phyloP scores from a whole-genome alignment of 2,888 invertebrate species.

The Aleiodes leptofemur region DNA sequence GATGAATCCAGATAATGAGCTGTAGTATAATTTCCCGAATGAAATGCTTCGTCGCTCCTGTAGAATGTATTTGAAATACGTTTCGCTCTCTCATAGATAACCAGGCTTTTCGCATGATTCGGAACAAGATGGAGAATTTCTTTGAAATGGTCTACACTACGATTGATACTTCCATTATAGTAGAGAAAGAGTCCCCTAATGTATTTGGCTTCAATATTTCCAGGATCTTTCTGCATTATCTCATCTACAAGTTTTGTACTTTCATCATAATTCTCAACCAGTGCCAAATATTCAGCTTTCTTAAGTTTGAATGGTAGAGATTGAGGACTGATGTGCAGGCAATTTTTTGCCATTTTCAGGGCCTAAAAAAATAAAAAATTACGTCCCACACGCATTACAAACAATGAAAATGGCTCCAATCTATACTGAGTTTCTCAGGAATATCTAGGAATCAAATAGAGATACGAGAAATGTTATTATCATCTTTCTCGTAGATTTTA shows the following conservation, averaged over 20 bases:
- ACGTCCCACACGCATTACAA: too few relatives aligned
- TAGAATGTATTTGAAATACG: conserved; percentile 91
- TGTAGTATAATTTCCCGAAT: conserved; percentile 86
- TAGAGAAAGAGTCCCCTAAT: conserved; percentile 95
- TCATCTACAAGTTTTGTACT: conserved; percentile 81
- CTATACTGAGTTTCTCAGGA: too few relatives aligned
- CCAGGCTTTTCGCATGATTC: conserved; percentile 91
- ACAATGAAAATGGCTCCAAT: too few relatives aligned
- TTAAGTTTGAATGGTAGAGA: not conserved
- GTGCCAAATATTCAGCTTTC: conserved; percentile 92
- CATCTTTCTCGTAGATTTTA: too few relatives aligned
- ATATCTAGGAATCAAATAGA: too few relatives aligned
- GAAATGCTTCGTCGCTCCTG: conserved; percentile 93
- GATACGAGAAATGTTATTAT: too few relatives aligned
- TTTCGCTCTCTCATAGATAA: conserved; percentile 89
- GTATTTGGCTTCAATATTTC: conserved; percentile 93
- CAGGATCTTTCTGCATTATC: conserved; percentile 86
- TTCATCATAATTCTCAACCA: conserved; percentile 88
- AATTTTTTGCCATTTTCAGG: not conserved
- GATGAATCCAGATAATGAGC: conserved; percentile 90
- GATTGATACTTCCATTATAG: conserved; percentile 91
- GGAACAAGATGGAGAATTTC: conserved; percentile 93
- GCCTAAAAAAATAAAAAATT: too few relatives aligned
- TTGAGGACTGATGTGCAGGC: not conserved
- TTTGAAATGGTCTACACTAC: conserved; percentile 93